Base-by-base conservation (phyloP, 2,888 invertebrate species). In the Hemicrepidius hirtus region DNA sequence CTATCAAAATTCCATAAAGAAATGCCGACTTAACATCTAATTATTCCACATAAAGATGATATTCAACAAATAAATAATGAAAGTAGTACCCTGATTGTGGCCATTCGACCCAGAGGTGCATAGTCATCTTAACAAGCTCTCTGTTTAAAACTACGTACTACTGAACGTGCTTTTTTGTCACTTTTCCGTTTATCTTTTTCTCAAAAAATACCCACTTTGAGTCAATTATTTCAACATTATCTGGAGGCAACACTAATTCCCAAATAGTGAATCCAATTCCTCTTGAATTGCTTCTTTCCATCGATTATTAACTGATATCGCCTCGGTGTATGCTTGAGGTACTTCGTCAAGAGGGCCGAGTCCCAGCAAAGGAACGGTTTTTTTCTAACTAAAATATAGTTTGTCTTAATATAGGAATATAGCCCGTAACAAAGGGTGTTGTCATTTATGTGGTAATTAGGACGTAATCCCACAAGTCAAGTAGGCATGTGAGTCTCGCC, bases 71-170 rank as follows among this genome's bases (percentile, higher is more conserved):
- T n/a, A 40, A 13, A 71, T 41, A 78, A 55, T 7, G 66, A 73
- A 18, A 77, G 66, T 46, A 78, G 37, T 13, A 69, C n/a, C 77
- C 68, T 16, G 79, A 70, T n/a, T 13, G 76, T 78, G 7, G 49
- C 55, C 76, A 78, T 79, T 73, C 75, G 53, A n/a, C 75, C 76
- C 28, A 78, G 77, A 16, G 78, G 77, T 28, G 77, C 68, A 73
- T 78, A 78, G 13, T 74, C 71, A 46, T 77, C 75, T 53, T 76
- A 65, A 67, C 44, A 46, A 32, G 72, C 18, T 16, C 32, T 53
- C 50, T 78, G 79, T 59, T 72, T 16, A 74, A 76, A 80, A 50
- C 78, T 77, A 13, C 78, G 65, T 55, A 76, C 76, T 46, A 79
- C 78, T 68, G 78, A 60, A 18, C 75, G 46, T 16, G 74, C 76